These are phyloP conservation scores for Sinocyclocheilus anshuiensis DNA, from an alignment of 2,113 vertebrate genomes.

Conservation along the genomic window DNA sequence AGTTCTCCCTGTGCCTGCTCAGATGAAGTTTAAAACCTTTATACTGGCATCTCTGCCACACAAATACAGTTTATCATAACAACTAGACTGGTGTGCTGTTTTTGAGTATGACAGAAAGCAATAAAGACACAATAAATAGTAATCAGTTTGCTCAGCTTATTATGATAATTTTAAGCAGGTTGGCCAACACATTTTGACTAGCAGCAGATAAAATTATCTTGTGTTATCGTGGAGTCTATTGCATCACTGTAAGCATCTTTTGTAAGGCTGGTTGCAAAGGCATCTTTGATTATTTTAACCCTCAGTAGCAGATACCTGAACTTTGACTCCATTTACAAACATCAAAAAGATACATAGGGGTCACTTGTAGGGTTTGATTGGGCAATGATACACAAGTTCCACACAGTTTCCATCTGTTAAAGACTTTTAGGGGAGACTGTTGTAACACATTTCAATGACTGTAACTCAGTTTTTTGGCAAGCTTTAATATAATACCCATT, in stretches of 20 bases:
- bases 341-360: neutral
- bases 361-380: neutral
- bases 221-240: neutral
- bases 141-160: neutral
- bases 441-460: too few relatives aligned
- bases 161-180: neutral
- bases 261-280: neutral
- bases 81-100: too few relatives aligned
- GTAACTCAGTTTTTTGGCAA: neutral
- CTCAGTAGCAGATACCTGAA: neutral
- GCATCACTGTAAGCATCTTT: neutral
- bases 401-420: neutral
- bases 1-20: too few relatives aligned
- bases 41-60: too few relatives aligned
- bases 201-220: neutral
- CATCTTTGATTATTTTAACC: neutral
- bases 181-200: neutral
- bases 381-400: neutral
- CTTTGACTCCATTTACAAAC: constrained; percentile 11
- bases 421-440: too few relatives aligned
- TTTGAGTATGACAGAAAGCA: too few relatives aligned
- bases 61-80: too few relatives aligned
- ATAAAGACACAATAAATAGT: too few relatives aligned
- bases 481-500: neutral
- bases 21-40: too few relatives aligned